Evolutionary conservation across 2,888 invertebrate species (phyloP), one percentile per base, ranked within the genome.

Genomic region (Eumacrocentrus americanus): DNA sequence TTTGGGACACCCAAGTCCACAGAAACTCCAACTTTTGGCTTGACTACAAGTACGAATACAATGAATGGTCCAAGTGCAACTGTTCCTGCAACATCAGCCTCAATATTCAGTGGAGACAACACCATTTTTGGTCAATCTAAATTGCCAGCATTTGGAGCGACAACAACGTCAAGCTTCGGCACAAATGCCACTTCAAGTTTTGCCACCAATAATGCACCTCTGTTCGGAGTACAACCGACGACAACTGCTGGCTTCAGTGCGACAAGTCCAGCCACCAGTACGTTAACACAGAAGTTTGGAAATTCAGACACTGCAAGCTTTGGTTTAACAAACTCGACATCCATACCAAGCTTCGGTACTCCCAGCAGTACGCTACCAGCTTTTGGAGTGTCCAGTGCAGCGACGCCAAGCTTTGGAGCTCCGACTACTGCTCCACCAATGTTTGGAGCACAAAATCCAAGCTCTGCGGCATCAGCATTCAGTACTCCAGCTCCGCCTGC

Each of bases 61-160:
- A 63, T 66, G 20, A 57, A 63, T 20, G 47, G 25, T 3, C 44
- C n/a, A 1, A 60, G 47, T 40, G n/a, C 47, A 16, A 44, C 23
- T 18, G 35, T 40, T 7, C 57, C 54, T 23, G 23, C 62, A 6
- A 11, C 64, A 9, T 16, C 64, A 2, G 38, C 56, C 2, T 52
- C 55, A 18, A 54, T 55, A 35, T 58, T 60, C 44, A 47, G 44
- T 34, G 58, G 67, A 7, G 64, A 67, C 20, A 35, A 59, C 47
- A 60, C 48, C 23, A 53, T 29, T 42, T 66, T 65, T 23, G 69
- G 64, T 6, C 68, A 71, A 40, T n/a, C 65, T 0, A 70, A 70
- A 34, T 9, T 64, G 4, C 44, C 61, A 1, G 61, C 62, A 40
- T 66, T 68, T 18, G 60, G 61, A 9, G 23, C 58, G 1, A 50